Conservation (phyloP, 1,140 invertebrate genomes). For the Sminthurides bifidus region DNA sequence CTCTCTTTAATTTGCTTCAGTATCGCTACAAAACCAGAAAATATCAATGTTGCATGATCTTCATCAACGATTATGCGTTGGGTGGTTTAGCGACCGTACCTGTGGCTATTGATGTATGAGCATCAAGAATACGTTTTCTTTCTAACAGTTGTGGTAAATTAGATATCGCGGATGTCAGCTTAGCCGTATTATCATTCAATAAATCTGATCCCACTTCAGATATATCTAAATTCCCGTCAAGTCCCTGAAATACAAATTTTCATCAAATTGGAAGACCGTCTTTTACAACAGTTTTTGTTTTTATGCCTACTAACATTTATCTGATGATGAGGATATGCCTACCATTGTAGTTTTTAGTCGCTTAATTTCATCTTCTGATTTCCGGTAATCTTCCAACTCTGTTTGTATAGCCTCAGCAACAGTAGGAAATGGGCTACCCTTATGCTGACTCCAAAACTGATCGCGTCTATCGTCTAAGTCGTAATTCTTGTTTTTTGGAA, state of each 20-base stretch:
- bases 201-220: constrained; percentile 45
- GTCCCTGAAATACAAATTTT: constrained; percentile 4
- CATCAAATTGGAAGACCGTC: background rate
- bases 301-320: constrained; percentile 6
- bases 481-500: constrained; percentile 66
- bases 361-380: constrained; percentile 93
- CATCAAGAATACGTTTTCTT: constrained; percentile 93
- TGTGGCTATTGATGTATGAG: constrained; percentile 96
- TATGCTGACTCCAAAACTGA: constrained; percentile 83
- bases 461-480: constrained; percentile 73
- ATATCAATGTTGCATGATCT: background rate
- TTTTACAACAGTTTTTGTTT: constrained; percentile 7
- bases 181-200: constrained; percentile 86
- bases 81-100: constrained; percentile 44
- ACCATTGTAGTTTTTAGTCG: constrained; percentile 83
- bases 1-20: constrained; percentile 82
- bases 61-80: constrained; percentile 13
- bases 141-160: constrained; percentile 91
- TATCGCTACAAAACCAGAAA: constrained; percentile 45
- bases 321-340: background rate
- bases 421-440: constrained; percentile 88
- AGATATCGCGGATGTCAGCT: constrained; percentile 85
- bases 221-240: constrained; percentile 13
- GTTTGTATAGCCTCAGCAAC: constrained; percentile 98
- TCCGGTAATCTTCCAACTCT: constrained; percentile 86